phyloP scores from a whole-genome alignment of 2,797 vertebrate species.

The Microctenopoma stevenorrisi region DNA sequence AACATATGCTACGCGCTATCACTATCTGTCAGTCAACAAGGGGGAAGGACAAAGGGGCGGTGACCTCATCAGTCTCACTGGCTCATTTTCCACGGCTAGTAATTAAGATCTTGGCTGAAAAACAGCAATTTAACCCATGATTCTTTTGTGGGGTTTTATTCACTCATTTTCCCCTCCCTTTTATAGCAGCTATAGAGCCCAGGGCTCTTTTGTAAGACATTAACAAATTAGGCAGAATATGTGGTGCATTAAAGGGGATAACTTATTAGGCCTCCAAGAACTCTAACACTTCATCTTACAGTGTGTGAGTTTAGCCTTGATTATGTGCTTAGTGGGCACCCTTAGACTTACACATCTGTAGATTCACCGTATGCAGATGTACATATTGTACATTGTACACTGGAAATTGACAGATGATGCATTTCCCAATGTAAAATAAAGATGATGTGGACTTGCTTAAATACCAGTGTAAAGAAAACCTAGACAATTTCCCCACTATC shows the following conservation, averaged over 20 bases:
- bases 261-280: conserved; percentile 52
- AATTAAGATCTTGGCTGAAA: conserved; percentile 75
- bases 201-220: conserved; percentile 59
- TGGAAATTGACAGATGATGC: neutral
- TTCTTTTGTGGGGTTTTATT: conserved; percentile 57
- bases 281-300: conserved; percentile 52
- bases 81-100: conserved; percentile 64
- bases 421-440: neutral
- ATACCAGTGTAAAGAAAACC: neutral
- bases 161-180: conserved; percentile 53
- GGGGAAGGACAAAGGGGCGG: conserved; percentile 60
- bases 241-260: conserved; percentile 50
- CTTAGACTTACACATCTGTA: conserved; percentile 3
- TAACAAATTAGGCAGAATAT: conserved; percentile 70
- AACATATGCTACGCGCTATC: conserved; percentile 70
- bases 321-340: conserved; percentile 20
- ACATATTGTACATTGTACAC: too few relatives aligned
- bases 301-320: conserved; percentile 37
- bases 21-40: conserved; percentile 69
- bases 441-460: neutral
- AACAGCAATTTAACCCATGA: conserved; percentile 53
- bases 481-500: neutral
- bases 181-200: conserved; percentile 51
- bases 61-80: conserved; percentile 65
- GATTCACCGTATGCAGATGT: neutral